Conservation (phyloP, 2,888 invertebrate genomes). For the Drosophila austrosaltans region DNA sequence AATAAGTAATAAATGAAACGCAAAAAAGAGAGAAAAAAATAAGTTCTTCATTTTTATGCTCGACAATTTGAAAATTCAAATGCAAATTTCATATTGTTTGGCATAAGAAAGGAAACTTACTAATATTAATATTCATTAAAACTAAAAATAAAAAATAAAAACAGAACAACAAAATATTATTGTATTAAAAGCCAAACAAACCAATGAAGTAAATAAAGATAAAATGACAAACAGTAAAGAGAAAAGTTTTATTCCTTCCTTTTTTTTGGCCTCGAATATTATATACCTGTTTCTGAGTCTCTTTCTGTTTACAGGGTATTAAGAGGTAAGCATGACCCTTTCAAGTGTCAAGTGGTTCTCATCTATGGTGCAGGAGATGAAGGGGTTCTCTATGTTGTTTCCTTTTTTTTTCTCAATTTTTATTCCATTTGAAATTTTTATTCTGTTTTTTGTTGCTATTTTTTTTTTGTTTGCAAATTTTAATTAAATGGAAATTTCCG, state of each 20-base stretch:
- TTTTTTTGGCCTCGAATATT: not conserved
- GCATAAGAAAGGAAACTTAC: not conserved
- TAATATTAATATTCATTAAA: slow-evolving; percentile 3
- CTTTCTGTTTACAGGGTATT: not conserved
- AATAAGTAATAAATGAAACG: not conserved
- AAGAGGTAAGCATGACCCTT: not conserved
- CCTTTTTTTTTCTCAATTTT: slow-evolving; percentile 25
- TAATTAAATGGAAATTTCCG: slow-evolving; percentile 76
- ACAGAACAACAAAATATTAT: not conserved
- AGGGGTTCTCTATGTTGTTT: slow-evolving; percentile 9
- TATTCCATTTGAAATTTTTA: slow-evolving; percentile 11
- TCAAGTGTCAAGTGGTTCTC: not conserved
- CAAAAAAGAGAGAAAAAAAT: not conserved
- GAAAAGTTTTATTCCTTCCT: not conserved
- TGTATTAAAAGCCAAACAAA: slow-evolving; percentile 10
- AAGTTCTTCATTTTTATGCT: not conserved
- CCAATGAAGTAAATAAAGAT: slow-evolving; percentile 9
- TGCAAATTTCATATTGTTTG: not conserved
- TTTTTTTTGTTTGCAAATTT: slow-evolving; percentile 52
- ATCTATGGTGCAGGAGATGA: not conserved
- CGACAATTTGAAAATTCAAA: not conserved
- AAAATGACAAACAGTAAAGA: not conserved
- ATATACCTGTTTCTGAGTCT: not conserved
- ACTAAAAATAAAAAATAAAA: not conserved
- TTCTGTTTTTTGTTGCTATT: slow-evolving; percentile 12